phyloP scores from a whole-genome alignment of 2,113 vertebrate genomes.

The Gymnobelideus leadbeateri region DNA sequence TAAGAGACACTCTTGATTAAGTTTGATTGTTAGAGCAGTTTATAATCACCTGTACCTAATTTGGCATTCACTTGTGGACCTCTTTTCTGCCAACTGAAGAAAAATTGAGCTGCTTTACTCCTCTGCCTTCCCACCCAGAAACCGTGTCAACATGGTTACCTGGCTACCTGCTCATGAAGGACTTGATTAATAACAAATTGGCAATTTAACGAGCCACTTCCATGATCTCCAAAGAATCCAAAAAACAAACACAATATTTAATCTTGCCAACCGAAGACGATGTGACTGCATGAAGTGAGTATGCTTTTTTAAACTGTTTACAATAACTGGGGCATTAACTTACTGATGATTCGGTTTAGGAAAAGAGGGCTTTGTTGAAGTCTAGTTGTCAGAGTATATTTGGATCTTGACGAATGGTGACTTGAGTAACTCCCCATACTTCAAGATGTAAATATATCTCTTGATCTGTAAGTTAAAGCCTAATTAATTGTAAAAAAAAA shows the following conservation, averaged over 20 bases:
- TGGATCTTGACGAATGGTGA: conserved; percentile 81
- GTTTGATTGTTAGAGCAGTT: conserved; percentile 77
- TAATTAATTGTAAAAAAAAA: conserved; percentile 76
- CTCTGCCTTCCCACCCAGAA: conserved; percentile 84
- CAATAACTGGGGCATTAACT: conserved; percentile 82
- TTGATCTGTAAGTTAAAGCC: conserved; percentile 82
- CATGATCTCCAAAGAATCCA: conserved; percentile 83
- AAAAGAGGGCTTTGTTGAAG: conserved; percentile 76
- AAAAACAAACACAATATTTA: conserved; percentile 84
- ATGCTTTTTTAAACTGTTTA: conserved; percentile 83
- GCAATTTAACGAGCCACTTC: conserved; percentile 83
- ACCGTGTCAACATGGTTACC: conserved; percentile 83
- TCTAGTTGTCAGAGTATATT: conserved; percentile 74
- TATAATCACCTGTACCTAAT: conserved; percentile 77
- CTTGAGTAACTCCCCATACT: conserved; percentile 70
- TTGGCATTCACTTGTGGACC: conserved; percentile 82
- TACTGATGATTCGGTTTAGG: conserved; percentile 75
- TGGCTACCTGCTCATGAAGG: conserved; percentile 84
- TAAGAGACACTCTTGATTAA: conserved; percentile 75
- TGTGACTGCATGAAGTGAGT: conserved; percentile 83
- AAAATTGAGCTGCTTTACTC: conserved; percentile 84
- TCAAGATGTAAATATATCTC: conserved; percentile 80
- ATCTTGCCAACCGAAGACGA: conserved; percentile 84
- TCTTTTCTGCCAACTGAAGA: conserved; percentile 82
- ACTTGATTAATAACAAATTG: conserved; percentile 83